Evolutionary conservation across 2,797 vertebrate species (phyloP), one percentile per base, ranked within the genome.

Genomic region (Sibirionetta formosa): DNA sequence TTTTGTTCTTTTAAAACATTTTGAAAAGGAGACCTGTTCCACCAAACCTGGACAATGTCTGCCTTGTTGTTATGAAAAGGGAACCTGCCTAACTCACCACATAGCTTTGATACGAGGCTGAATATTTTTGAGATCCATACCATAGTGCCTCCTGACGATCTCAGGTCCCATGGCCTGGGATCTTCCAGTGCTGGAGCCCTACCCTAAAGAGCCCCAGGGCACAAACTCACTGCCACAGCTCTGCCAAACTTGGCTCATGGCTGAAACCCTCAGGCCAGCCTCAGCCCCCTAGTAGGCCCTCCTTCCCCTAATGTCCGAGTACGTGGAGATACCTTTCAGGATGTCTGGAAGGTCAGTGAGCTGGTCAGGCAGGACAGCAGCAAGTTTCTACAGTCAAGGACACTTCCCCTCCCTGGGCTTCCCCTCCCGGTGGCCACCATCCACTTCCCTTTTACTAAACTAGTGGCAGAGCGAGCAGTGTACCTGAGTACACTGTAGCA

Each of bases 301-400:
- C 57, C 70, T 57, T 91, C 36, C 79, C 64, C 48, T 63, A 20
- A 90, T 90, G 31, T 75, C 46, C 42, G 54, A 86, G 70, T 61
- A 78, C 27, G 77, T 27, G 57, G 82, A 93, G 50, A 20, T 58
- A 79, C 88, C 79, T 94, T 90, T 84, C 86, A 77, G 92, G 71
- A 71, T 88, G 58, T 36, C 9, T 88, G 54, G 89, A 82, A 94
- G 95, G 91, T 69, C 94, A 92, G 26, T 4, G 66, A 86, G 77
- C 80, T 66, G 35, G 22, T 80, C 0, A 1, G 65, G 51, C 54
- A 64, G 69, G 75, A 82, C 16, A 93, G 20, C n/a, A 40, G n/a
- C 78, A 61, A 71, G 57, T 40, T 78, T 63, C 68, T 68, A 0
- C 1, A 0, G 71, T 80, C 90, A 93, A 94, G 95, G 90, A 88